Evolutionary conservation across 2,797 vertebrate genomes (phyloP).

Genomic region (Aselliscus stoliczkanus): DNA sequence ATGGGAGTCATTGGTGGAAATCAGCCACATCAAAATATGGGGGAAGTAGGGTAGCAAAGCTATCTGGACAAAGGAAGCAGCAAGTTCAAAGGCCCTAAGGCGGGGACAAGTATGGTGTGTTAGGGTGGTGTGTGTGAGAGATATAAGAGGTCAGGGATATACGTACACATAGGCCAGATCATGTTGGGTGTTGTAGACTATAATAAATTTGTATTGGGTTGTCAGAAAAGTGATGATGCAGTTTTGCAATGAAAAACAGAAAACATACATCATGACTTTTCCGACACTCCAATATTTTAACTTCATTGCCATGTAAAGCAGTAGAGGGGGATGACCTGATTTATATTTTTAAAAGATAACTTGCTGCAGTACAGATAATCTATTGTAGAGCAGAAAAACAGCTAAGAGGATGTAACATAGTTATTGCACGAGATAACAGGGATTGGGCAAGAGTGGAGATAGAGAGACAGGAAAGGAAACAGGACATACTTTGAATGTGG

Average conservation of each 20-base stretch:
- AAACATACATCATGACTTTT: no score
- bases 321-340: not conserved
- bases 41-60: not conserved
- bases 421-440: not conserved
- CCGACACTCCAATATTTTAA: no score
- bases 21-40: not conserved
- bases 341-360: not conserved
- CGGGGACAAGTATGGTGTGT: not conserved
- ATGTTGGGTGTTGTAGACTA: not conserved
- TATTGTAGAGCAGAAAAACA: not conserved
- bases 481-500: not conserved
- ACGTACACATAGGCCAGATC: not conserved
- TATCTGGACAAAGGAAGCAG: not conserved
- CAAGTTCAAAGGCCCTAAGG: not conserved
- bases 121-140: not conserved
- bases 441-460: not conserved
- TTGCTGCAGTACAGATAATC: not conserved
- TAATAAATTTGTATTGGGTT: no score
- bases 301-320: not conserved
- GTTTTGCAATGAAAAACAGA: no score
- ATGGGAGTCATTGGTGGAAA: not conserved
- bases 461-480: not conserved
- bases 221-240: no score
- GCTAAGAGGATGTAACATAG: not conserved
- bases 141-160: not conserved